These are phyloP conservation scores for Gambusia affinis DNA, from an alignment of 2,113 vertebrate species.

Conservation along the genomic window DNA sequence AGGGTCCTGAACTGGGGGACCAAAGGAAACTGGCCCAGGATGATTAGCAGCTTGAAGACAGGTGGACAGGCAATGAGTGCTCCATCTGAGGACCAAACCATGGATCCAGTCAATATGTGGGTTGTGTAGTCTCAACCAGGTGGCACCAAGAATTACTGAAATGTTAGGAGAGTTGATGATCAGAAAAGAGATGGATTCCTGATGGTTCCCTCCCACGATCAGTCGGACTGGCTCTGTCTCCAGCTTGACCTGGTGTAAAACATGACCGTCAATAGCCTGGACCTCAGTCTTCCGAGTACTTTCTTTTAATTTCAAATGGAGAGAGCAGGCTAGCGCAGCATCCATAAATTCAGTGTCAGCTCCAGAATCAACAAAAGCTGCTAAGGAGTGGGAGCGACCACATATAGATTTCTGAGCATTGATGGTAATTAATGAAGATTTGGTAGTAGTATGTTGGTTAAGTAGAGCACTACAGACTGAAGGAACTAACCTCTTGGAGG, in stretches of 20 bases:
- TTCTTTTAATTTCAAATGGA: not conserved
- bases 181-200: not conserved
- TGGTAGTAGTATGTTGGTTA: not conserved
- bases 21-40: no score
- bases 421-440: not conserved
- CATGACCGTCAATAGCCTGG: not conserved
- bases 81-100: not conserved
- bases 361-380: no score
- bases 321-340: not conserved
- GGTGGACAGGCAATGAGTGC: fast-evolving
- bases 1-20: not conserved
- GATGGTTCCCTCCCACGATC: not conserved
- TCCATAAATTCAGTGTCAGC: not conserved
- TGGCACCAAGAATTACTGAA: not conserved
- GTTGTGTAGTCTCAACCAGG: not conserved
- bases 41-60: not conserved
- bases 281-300: not conserved
- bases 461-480: no score
- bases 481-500: no score
- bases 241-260: not conserved
- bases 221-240: not conserved
- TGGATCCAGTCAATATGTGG: not conserved
- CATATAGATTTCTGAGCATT: not conserved
- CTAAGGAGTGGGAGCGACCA: no score
- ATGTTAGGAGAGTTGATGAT: not conserved